These are phyloP conservation scores for Morinoia aosen DNA, from an alignment of 2,888 invertebrate genomes.

Conservation along the genomic window DNA sequence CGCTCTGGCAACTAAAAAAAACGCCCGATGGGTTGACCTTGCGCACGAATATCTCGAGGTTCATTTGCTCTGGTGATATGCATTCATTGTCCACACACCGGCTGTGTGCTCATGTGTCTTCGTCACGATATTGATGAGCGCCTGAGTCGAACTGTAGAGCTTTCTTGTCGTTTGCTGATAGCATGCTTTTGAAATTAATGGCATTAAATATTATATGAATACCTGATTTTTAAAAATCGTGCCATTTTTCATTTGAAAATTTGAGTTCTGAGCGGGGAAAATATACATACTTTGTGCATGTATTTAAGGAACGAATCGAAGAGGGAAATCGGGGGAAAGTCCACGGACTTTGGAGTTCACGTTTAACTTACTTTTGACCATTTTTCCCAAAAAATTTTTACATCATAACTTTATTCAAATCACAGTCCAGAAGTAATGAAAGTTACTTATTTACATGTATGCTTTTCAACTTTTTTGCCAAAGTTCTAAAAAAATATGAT, in stretches of 20 bases:
- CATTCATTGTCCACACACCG: background rate
- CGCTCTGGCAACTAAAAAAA: slow-evolving; percentile 26
- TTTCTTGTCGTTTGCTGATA: background rate
- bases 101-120: background rate
- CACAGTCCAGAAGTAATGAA: no score
- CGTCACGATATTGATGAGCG: background rate
- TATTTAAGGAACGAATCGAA: background rate
- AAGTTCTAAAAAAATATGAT: background rate
- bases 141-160: background rate
- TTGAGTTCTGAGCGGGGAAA: background rate
- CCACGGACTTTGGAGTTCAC: background rate
- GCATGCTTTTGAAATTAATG: background rate
- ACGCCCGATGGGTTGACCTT: background rate
- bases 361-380: background rate
- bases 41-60: background rate
- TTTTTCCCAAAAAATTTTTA: background rate
- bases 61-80: background rate
- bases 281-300: background rate
- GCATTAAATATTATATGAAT: background rate
- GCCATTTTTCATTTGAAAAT: background rate
- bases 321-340: background rate
- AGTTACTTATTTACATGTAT: no score
- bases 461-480: no score
- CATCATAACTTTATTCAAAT: no score
- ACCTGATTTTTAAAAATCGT: background rate